Percentiles rank a stretch among this genome's conserved stretches.
Conservation (phyloP, 2,797 vertebrate genomes). For the Poeciliopsis presidionis region DNA sequence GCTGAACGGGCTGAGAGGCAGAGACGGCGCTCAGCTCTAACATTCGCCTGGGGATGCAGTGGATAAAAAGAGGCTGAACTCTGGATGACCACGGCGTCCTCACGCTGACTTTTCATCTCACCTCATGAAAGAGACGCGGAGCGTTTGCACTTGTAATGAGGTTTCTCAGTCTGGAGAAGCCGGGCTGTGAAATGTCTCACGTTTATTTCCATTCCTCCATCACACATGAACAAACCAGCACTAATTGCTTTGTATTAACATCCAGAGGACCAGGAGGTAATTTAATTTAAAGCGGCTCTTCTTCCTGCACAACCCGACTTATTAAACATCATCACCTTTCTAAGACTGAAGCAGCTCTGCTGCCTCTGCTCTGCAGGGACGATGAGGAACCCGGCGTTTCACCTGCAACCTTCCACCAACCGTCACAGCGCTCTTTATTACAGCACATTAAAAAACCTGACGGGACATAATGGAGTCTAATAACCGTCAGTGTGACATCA, state of each 20-base stretch:
- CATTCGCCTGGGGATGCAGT: background rate
- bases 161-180: background rate
- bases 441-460: slow-evolving; percentile 57
- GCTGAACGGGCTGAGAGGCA: background rate
- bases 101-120: slow-evolving; percentile 2
- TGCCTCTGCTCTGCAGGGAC: slow-evolving; percentile 22
- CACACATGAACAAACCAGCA: background rate
- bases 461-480: slow-evolving; percentile 61
- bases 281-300: slow-evolving; percentile 1
- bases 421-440: slow-evolving; percentile 46
- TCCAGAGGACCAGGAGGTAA: background rate
- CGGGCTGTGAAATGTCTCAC: slow-evolving; percentile 5
- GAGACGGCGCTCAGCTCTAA: background rate
- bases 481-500: slow-evolving; percentile 37
- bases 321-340: slow-evolving; percentile 37
- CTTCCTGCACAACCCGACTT: slow-evolving; percentile 12
- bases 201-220: background rate
- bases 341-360: slow-evolving; percentile 27
- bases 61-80: background rate
- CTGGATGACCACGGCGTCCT: background rate
- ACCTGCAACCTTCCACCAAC: background rate
- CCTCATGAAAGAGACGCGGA: background rate
- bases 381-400: slow-evolving; percentile 30
- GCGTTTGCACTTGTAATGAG: background rate
- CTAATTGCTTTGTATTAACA: slow-evolving; percentile 4